A percentile compares a stretch with the other conserved stretches of the same genome.
phyloP scores from a whole-genome alignment of 2,113 vertebrate genomes.

The Saguinus midas region DNA sequence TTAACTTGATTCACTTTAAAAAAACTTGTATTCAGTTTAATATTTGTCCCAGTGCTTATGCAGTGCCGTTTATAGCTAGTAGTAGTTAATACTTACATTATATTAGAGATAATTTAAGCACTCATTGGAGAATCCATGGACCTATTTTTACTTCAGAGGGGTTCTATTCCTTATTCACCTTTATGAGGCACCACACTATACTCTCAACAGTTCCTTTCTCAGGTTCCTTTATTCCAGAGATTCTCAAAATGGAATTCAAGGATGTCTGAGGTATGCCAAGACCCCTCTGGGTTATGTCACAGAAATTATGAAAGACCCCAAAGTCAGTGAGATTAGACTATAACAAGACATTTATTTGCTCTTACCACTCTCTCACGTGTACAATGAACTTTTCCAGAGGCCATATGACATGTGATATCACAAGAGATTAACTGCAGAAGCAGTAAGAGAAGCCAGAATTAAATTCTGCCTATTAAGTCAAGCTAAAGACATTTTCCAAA shows the following conservation, averaged over 20 bases:
- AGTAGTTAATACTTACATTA: not conserved
- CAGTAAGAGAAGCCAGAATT: not conserved
- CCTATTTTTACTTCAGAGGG: not conserved
- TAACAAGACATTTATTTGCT: not conserved
- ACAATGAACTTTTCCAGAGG: not conserved
- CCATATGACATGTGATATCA: not conserved
- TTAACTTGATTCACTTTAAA: not conserved
- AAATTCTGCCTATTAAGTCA: slow-evolving; percentile 3
- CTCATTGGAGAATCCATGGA: not conserved
- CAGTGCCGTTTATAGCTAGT: not conserved
- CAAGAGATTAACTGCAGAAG: not conserved
- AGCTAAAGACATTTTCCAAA: slow-evolving; percentile 21
- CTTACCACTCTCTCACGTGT: not conserved
- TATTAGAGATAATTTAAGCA: not conserved
- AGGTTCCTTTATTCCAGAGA: not conserved
- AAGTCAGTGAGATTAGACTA: not conserved
- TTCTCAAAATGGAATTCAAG: not conserved
- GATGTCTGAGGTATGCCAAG: not conserved
- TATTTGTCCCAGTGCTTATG: not conserved
- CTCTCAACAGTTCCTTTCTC: not conserved
- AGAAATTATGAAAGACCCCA: not conserved
- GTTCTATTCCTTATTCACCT: not conserved
- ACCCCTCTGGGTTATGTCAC: not conserved
- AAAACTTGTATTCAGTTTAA: not conserved
- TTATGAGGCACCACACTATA: not conserved